Percentiles rank a stretch among this genome's conserved stretches.
These are phyloP conservation scores for Bovichtus variegatus DNA, from an alignment of 2,797 vertebrate species.

Conservation along the genomic window DNA sequence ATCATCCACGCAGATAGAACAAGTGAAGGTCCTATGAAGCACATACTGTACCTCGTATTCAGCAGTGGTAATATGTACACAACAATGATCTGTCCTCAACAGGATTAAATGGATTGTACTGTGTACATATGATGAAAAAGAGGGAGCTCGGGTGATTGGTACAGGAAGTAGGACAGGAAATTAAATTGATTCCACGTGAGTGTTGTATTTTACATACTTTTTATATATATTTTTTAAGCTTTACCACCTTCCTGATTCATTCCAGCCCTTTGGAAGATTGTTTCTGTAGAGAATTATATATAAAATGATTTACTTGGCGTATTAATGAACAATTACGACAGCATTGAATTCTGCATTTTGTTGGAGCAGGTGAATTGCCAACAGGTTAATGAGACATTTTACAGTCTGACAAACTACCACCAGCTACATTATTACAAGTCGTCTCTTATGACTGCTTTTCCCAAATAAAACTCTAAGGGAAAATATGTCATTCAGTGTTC, in stretches of 20 bases:
- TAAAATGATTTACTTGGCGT: background rate
- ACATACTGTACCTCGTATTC: slow-evolving; percentile 16
- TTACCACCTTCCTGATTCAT: background rate
- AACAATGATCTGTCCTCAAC: background rate
- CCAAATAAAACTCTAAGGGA: slow-evolving; percentile 26
- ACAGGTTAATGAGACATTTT: slow-evolving; percentile 34
- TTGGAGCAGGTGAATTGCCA: background rate
- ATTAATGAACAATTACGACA: background rate
- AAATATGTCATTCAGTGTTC: slow-evolving; percentile 50
- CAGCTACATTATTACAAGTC: slow-evolving; percentile 16
- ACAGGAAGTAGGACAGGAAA: background rate
- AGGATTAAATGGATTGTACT: slow-evolving; percentile 35
- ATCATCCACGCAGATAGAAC: slow-evolving; percentile 55
- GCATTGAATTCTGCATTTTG: background rate
- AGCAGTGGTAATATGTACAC: slow-evolving; percentile 2
- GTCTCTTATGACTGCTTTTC: slow-evolving; percentile 28
- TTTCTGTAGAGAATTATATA: background rate
- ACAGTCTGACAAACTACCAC: slow-evolving; percentile 33
- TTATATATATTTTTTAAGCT: slow-evolving; percentile 11
- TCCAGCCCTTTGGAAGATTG: background rate
- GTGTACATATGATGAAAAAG: background rate
- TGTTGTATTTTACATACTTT: background rate
- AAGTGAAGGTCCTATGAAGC: slow-evolving; percentile 33
- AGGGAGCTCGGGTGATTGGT: background rate
- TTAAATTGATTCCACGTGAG: background rate